A percentile compares a stretch with the other conserved stretches of the same genome.
Evolutionary conservation across 2,113 vertebrate species (phyloP).

Genomic region (Colius striatus): DNA sequence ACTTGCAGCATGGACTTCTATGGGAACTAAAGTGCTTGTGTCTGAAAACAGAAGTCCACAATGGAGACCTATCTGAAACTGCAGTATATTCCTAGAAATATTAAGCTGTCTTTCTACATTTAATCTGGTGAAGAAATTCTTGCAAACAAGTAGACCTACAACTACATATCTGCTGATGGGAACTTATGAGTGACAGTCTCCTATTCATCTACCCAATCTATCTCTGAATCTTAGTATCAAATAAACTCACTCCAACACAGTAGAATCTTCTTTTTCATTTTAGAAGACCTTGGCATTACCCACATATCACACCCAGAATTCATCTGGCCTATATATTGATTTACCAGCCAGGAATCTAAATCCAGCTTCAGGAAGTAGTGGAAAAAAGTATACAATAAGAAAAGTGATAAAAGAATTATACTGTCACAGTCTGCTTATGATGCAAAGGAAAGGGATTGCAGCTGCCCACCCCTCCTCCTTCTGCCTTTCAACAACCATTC

Average conservation of each 20-base stretch:
- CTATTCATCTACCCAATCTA: neutral
- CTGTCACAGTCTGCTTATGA: neutral
- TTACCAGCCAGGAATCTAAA: neutral
- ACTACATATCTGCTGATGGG: neutral
- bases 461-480: neutral
- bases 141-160: neutral
- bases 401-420: neutral
- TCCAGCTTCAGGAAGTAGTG: neutral
- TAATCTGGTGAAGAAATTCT: neutral
- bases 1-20: neutral
- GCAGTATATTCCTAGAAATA: neutral
- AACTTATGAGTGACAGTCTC: neutral
- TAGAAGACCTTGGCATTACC: neutral
- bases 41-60: neutral
- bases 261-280: neutral
- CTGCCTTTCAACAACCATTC: neutral
- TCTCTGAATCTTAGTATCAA: neutral
- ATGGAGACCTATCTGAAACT: neutral
- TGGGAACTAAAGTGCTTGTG: neutral
- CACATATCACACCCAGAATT: neutral
- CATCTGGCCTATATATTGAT: neutral
- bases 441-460: neutral
- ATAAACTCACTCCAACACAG: neutral
- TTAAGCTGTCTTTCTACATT: neutral
- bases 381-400: neutral